Evolutionary conservation across 2,113 vertebrate genomes (phyloP), one percentile per base, ranked within the genome.

Genomic region (Pipra filicauda): DNA sequence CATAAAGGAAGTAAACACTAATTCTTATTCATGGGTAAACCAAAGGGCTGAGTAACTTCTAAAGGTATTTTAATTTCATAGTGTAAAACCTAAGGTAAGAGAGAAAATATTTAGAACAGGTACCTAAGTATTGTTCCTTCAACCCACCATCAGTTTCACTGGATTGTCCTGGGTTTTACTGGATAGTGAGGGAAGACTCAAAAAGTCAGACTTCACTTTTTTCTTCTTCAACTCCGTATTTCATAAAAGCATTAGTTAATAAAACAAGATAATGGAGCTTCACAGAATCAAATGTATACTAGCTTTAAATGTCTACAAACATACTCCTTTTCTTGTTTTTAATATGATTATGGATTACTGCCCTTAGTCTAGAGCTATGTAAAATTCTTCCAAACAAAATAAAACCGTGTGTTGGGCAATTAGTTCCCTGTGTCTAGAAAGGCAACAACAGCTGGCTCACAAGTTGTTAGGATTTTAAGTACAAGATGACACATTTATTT

Each of bases 301-400:
- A 71, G 20, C 54, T 74, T 74, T 57, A 76, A 80, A 55, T 15
- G 28, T 33, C 59, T 86, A 37, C 17, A 74, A 76, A 51, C 24
- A 80, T 23, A 77, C 9, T 55, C 14, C n/a, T 12, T 66, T 66
- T 31, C 28, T 54, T 39, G 15, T 30, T 89, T 75, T 49, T 22
- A 52, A n/a, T 21, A 76, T 12, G 8, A 31, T 26, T 75, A 66
- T 41, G 30, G 67, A 91, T 57, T 82, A 61, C 8, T 55, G 80
- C 35, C 65, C 30, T 44, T 71, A 22, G 54, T 41, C 61, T 54
- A 81, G 24, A 90, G 75, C 31, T 77, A 51, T 5, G 14, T 27
- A 49, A 37, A 82, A 93, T 28, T 61, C 49, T 74, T 82, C 80
- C 85, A 97, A 88, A 30, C 41, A 91, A 91, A 91, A 92, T 27